phyloP scores from a whole-genome alignment of 2,113 vertebrate species.

The Rattus rattus region DNA sequence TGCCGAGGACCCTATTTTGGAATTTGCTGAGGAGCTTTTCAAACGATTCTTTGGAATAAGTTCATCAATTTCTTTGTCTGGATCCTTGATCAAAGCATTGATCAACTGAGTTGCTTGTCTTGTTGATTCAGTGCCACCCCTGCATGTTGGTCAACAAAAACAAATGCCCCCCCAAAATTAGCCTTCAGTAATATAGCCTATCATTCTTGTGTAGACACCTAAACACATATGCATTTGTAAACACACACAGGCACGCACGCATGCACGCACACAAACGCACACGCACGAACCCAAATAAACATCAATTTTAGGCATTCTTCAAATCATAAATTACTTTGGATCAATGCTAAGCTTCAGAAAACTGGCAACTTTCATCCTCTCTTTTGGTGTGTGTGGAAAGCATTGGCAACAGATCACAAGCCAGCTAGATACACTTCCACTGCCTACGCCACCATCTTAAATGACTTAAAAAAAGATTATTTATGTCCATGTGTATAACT shows the following conservation, averaged over 20 bases:
- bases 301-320: background rate
- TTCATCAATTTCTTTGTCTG: slow-evolving; percentile 99
- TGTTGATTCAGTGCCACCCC: slow-evolving; percentile 98
- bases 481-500: background rate
- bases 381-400: background rate
- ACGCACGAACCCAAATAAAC: background rate
- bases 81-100: slow-evolving; percentile 98
- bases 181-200: background rate
- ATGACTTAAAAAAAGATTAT: background rate
- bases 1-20: slow-evolving; percentile 89
- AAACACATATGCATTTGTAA: background rate
- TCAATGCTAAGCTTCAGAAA: background rate
- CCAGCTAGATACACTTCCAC: background rate
- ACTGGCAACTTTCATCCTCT: background rate
- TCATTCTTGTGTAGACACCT: background rate
- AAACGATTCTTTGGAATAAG: slow-evolving; percentile 99
- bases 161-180: background rate
- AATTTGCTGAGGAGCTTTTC: slow-evolving; percentile 93
- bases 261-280: background rate
- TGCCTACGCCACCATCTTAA: background rate
- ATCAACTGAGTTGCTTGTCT: slow-evolving; percentile 98
- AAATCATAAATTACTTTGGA: slow-evolving; percentile 17
- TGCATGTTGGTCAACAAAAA: slow-evolving; percentile 73
- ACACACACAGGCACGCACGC: background rate
- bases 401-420: background rate